phyloP scores from a whole-genome alignment of 1,140 invertebrate genomes.

The Scaptomyza hsui region DNA sequence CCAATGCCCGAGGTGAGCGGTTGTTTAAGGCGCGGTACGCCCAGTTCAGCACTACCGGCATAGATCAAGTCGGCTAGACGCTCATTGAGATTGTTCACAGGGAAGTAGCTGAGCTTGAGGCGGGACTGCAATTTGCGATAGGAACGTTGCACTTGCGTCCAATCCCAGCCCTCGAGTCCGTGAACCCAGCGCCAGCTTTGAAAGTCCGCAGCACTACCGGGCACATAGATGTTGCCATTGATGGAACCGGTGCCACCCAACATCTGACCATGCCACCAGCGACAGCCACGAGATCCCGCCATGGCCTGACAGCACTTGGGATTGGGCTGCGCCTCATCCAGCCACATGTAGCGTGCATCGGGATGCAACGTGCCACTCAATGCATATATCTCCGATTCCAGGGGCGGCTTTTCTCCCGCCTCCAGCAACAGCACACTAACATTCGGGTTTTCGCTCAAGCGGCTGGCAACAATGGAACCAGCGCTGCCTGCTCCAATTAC shows the following conservation, averaged over 20 bases:
- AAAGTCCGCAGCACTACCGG: constrained; percentile 87
- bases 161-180: constrained; percentile 87
- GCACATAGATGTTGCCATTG: constrained; percentile 90
- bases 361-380: constrained; percentile 53
- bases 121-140: constrained; percentile 31
- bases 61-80: constrained; percentile 84
- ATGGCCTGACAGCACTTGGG: constrained; percentile 65
- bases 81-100: not conserved
- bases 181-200: constrained; percentile 86
- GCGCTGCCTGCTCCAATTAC: constrained; percentile 87
- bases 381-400: constrained; percentile 56
- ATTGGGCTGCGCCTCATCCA: constrained; percentile 56
- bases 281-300: constrained; percentile 83
- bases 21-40: constrained; percentile 85
- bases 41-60: constrained; percentile 38
- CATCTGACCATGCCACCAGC: constrained; percentile 87
- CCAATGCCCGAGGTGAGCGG: constrained; percentile 85
- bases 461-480: constrained; percentile 86
- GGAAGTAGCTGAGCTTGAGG: constrained; percentile 43
- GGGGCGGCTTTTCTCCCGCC: constrained; percentile 83
- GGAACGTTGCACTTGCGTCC: constrained; percentile 87
- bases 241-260: constrained; percentile 88
- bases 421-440: constrained; percentile 84
- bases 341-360: constrained; percentile 58
- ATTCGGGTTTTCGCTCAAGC: constrained; percentile 60